These are phyloP conservation scores for Chaetodon trifascialis DNA, from an alignment of 2,113 vertebrate genomes.

Conservation along the genomic window DNA sequence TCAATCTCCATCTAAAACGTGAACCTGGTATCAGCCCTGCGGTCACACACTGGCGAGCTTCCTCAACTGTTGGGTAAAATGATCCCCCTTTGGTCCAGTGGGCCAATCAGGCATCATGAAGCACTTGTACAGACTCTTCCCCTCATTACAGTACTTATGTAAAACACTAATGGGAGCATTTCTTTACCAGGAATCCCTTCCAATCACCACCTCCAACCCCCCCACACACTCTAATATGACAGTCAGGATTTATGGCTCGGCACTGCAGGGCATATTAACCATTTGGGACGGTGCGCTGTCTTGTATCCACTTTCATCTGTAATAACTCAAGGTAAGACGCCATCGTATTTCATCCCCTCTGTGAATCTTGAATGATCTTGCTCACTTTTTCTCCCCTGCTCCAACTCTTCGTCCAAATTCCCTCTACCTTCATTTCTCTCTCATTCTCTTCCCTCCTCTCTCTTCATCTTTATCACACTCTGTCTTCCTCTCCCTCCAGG, in stretches of 20 bases:
- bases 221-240: conserved; percentile 54
- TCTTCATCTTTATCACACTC: conserved; percentile 53
- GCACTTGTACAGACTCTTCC: conserved; percentile 5
- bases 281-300: conserved; percentile 68
- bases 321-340: conserved; percentile 74
- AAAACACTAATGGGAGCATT: conserved; percentile 67
- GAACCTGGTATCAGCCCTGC: not conserved
- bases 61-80: conserved; percentile 42
- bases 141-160: conserved; percentile 62
- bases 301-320: conserved; percentile 77
- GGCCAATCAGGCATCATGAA: conserved; percentile 10
- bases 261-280: conserved; percentile 61
- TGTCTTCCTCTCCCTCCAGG: conserved; percentile 37
- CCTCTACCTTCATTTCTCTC: conserved; percentile 42
- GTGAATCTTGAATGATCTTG: conserved; percentile 74
- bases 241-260: conserved; percentile 65
- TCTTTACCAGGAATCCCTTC: conserved; percentile 42
- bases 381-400: conserved; percentile 47
- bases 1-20: conserved; percentile 21
- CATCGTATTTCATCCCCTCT: conserved; percentile 75
- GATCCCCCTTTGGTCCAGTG: conserved; percentile 28
- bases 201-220: conserved; percentile 27
- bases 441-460: conserved; percentile 34
- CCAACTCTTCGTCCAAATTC: conserved; percentile 40
- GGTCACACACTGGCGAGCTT: conserved; percentile 23